phyloP scores from a whole-genome alignment of 2,888 invertebrate genomes.

The Leptinotarsa haldemani region DNA sequence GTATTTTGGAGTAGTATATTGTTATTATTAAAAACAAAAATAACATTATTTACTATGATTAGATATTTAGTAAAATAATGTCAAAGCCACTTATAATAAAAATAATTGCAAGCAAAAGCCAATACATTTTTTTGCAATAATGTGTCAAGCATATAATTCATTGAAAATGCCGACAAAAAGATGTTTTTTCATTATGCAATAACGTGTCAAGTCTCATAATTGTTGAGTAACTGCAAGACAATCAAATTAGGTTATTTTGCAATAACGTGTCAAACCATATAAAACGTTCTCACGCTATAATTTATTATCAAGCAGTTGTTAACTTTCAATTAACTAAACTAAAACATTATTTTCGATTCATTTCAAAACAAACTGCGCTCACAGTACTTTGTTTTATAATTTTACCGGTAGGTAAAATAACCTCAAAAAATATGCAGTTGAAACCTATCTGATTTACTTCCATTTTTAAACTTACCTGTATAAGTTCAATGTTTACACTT shows the following conservation, averaged over 20 bases:
- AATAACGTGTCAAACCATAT: neutral
- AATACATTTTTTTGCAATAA: conserved; percentile 1
- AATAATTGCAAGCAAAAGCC: conserved; percentile 2
- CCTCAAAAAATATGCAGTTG: neutral
- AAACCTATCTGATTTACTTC: neutral
- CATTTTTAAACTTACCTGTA: neutral
- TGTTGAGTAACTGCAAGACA: neutral
- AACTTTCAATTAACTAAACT: neutral
- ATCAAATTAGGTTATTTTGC: neutral
- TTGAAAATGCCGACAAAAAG: neutral
- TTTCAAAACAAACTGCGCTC: neutral
- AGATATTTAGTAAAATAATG: conserved; percentile 1
- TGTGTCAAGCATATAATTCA: neutral
- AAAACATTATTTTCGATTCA: neutral
- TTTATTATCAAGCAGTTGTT: neutral
- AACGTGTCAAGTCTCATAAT: neutral
- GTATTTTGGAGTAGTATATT: conserved; percentile 7
- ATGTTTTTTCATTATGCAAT: neutral
- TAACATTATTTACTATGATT: neutral
- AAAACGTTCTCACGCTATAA: neutral
- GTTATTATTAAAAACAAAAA: neutral
- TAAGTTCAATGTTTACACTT: neutral
- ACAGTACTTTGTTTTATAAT: neutral
- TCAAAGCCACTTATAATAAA: conserved; percentile 5
- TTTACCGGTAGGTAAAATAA: neutral